These are phyloP conservation scores for Gadus chalcogrammus DNA, from an alignment of 2,113 vertebrate genomes.

Conservation along the genomic window DNA sequence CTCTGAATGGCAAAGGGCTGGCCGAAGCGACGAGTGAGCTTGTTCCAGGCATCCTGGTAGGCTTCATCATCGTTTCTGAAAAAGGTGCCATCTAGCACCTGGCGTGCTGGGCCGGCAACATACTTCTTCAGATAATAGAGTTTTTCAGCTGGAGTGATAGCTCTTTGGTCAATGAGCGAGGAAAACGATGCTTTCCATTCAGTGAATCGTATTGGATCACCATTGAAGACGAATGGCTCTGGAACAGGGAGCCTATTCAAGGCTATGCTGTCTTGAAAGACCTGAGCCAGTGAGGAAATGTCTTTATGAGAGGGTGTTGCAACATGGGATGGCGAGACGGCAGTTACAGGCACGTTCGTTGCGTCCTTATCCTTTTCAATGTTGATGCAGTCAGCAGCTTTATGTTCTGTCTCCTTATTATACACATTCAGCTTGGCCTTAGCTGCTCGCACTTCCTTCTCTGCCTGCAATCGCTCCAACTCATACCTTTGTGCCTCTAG, in stretches of 20 bases:
- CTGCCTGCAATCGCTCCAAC: conserved; percentile 17
- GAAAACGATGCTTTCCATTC: conserved; percentile 25
- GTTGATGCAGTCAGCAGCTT: too few relatives aligned
- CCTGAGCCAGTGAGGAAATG: conserved; percentile 1
- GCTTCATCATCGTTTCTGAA: not conserved
- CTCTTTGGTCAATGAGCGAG: conserved; percentile 11
- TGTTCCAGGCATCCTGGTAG: too few relatives aligned
- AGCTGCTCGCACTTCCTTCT: conserved; percentile 15
- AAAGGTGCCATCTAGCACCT: conserved; percentile 11
- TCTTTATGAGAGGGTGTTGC: not conserved
- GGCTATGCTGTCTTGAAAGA: conserved; percentile 24
- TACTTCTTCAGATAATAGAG: conserved; percentile 23
- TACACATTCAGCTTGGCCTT: not conserved
- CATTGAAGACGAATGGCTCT: conserved; percentile 16
- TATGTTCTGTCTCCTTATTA: too few relatives aligned
- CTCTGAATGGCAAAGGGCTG: too few relatives aligned
- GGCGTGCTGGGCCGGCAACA: not conserved
- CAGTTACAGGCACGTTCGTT: too few relatives aligned
- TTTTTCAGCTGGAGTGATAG: conserved; percentile 15
- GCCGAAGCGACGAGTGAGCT: too few relatives aligned
- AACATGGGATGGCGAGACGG: too few relatives aligned
- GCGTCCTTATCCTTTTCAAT: too few relatives aligned
- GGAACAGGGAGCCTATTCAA: conserved; percentile 24
- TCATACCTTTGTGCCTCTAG: conserved; percentile 9
- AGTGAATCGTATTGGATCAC: conserved; percentile 21